Evolutionary conservation across 2,888 invertebrate genomes (phyloP).

Genomic region (Trypoxylon attenuatum): DNA sequence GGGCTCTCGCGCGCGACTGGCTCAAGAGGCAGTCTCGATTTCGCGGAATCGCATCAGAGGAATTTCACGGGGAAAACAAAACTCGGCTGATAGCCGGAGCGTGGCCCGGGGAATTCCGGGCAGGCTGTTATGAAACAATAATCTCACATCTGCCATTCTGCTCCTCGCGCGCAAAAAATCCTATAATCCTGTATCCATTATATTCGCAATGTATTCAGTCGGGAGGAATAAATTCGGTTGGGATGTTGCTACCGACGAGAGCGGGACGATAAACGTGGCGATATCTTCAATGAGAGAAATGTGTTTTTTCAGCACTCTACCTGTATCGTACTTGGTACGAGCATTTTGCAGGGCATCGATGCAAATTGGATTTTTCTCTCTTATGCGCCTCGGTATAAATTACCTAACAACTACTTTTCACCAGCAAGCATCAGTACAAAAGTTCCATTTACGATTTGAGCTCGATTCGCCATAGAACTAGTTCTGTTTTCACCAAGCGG

Average conservation of each 20-base stretch:
- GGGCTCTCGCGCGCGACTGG: conserved; percentile 11
- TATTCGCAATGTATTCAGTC: conserved; percentile 41
- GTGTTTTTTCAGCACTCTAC: neutral
- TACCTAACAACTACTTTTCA: too few relatives aligned
- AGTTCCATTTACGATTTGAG: neutral
- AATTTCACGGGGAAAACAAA: conserved; percentile 21
- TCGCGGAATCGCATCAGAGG: conserved; percentile 16
- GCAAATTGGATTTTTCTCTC: neutral
- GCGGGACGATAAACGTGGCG: conserved; percentile 46
- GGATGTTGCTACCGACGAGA: conserved; percentile 29
- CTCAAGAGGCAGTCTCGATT: conserved; percentile 30
- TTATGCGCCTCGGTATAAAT: too few relatives aligned
- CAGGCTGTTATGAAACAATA: conserved; percentile 47
- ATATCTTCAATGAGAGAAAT: conserved; percentile 10
- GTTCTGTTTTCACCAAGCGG: too few relatives aligned
- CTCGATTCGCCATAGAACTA: neutral
- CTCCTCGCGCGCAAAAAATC: conserved; percentile 18
- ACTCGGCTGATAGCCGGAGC: neutral
- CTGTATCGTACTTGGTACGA: too few relatives aligned
- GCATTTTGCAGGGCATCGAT: too few relatives aligned
- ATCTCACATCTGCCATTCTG: conserved; percentile 36
- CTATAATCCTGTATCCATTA: conserved; percentile 51
- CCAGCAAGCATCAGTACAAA: too few relatives aligned
- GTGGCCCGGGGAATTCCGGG: conserved; percentile 26
- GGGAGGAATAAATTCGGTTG: conserved; percentile 46